Evolutionary conservation across 2,113 vertebrate species (phyloP), one percentile per base, ranked within the genome.

Genomic region (Vombatus ursinus): DNA sequence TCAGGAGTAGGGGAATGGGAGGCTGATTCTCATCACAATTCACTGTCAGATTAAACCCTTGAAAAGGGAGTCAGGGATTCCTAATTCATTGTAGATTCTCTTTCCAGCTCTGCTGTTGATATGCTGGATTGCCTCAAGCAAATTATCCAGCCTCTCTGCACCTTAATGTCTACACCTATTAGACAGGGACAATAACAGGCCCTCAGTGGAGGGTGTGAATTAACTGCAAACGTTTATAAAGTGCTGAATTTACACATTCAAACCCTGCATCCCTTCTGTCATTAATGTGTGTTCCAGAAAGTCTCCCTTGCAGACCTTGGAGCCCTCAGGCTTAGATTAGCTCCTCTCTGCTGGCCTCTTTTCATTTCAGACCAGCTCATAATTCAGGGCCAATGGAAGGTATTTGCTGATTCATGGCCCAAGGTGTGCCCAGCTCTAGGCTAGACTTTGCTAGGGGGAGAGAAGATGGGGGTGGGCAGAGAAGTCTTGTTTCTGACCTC

Each of bases 71-170:
- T 90, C 90, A 90, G 49, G 90, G 47, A 50, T 90, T 90, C 49
- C 26, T 25, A 50, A 90, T 14, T 90, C 47, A 90, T 90, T 90
- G 47, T 28, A 25, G 48, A 90, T 48, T 90, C 90, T 49, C 28
- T 50, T 49, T 48, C 90, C 49, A 50, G 25, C 90, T 90, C 24
- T 90, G 49, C 6, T 16, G 90, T 50, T 90, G 90, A 26, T 90
- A 90, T 49, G 28, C 49, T 90, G 49, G 49, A 90, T 50, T 50
- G 90, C 90, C 49, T 90, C 28, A 48, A 90, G 90, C 90, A 90
- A 90, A 90, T 90, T 90, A 90, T 90, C 90, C 49, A 90, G 90
- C 47, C 90, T 50, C 47, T 90, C 68, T 84, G 68, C 68, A 84
- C 68, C 68, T 84, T 84, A 84, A 84, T 84, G 68, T 84, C 68